A percentile compares a stretch with the other conserved stretches of the same genome.
Evolutionary conservation across 2,797 vertebrate genomes (phyloP).

Genomic region (Spinibarbus caldwelli): DNA sequence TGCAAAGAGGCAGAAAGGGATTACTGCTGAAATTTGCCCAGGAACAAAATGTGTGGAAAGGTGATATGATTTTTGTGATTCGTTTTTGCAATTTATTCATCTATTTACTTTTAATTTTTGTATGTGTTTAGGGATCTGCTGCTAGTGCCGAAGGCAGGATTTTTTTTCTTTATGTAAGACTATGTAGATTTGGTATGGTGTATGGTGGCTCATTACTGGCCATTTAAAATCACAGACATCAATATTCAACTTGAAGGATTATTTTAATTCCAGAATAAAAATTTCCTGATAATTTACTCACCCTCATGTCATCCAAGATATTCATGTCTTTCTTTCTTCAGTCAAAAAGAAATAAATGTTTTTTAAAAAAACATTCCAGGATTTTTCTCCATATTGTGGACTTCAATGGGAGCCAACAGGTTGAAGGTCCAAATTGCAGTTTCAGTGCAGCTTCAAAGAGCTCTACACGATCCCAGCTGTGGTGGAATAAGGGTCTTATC

Average conservation of each 20-base stretch:
- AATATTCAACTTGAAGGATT: not conserved
- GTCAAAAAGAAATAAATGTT: not conserved
- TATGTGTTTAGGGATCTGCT: not conserved
- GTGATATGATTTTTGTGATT: not conserved
- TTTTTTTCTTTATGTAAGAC: not conserved
- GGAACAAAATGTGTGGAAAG: slow-evolving; percentile 19
- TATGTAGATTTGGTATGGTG: too few relatives aligned
- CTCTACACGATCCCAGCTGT: not conserved
- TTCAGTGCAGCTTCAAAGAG: not conserved
- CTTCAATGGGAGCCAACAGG: too few relatives aligned
- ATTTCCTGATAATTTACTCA: not conserved
- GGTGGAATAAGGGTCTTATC: not conserved
- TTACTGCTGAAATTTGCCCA: slow-evolving; percentile 23
- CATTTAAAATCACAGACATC: slow-evolving; percentile 11
- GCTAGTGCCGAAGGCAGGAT: not conserved
- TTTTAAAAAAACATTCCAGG: not conserved
- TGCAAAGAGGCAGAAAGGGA: slow-evolving; percentile 42
- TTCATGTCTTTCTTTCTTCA: not conserved
- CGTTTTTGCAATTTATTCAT: not conserved
- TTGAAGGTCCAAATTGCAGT: too few relatives aligned
- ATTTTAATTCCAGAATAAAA: not conserved
- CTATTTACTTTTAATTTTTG: slow-evolving; percentile 1
- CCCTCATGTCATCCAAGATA: not conserved
- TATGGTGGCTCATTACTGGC: not conserved
- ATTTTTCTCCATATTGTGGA: too few relatives aligned